A percentile compares a stretch with the other conserved stretches of the same genome.
phyloP scores from a whole-genome alignment of 2,113 vertebrate genomes.

The Perca flavescens region DNA sequence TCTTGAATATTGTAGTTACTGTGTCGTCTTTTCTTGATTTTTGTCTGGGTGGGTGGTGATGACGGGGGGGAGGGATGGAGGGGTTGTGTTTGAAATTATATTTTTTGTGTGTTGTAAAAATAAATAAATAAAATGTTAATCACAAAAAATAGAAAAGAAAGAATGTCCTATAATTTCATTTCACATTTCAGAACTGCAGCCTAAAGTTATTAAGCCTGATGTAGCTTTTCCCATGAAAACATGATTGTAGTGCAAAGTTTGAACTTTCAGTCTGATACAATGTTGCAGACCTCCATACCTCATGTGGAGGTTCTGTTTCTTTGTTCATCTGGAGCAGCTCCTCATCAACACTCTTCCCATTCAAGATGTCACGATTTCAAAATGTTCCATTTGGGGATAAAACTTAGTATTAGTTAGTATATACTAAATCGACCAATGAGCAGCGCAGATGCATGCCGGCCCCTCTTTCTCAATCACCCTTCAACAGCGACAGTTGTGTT shows the following conservation, averaged over 20 bases:
- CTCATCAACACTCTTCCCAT: background rate
- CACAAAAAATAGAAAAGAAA: too few relatives aligned
- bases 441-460: conserved; percentile 29
- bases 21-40: too few relatives aligned
- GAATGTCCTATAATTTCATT: background rate
- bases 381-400: conserved; percentile 34
- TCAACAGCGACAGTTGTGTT: conserved; percentile 71
- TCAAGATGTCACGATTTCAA: background rate
- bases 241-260: background rate
- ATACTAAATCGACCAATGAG: conserved; percentile 31
- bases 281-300: background rate
- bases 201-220: background rate
- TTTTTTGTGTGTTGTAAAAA: too few relatives aligned
- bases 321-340: background rate
- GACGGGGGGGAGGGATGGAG: too few relatives aligned
- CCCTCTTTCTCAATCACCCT: conserved; percentile 29
- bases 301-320: background rate
- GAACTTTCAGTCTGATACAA: background rate
- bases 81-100: too few relatives aligned
- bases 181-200: background rate
- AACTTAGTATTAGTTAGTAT: conserved; percentile 11
- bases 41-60: too few relatives aligned
- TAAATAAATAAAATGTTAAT: background rate
- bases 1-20: too few relatives aligned
- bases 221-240: background rate